Evolutionary conservation across 1,140 invertebrate species (phyloP), one percentile per base, ranked within the genome.

Genomic region (Apis florea): DNA sequence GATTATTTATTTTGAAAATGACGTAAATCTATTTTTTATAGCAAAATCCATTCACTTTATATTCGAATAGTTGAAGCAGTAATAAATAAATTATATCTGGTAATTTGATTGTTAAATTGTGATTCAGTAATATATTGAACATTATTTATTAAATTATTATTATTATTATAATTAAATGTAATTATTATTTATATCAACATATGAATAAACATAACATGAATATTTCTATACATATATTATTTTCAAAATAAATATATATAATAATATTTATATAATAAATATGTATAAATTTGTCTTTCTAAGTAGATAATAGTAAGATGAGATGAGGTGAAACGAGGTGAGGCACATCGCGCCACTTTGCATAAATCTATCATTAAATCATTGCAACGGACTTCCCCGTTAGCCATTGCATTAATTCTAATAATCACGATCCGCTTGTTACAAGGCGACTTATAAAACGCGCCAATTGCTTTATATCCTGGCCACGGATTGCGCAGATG

Each of bases 351-450:
- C 19, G 24, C 26, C 53, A 53, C 66, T 73, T 84, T 72, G 72
- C 74, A 82, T 86, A 79, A 88, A 86, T 78, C 85, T 78, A 63
- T 84, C 79, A 83, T 86, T 86, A 86, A 80, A 86, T 86, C 82
- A 84, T 75, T 76, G 83, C 75, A 73, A 84, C 82, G 73, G 78
- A 85, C 67, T 87, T 83, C 74, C 79, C 73, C 69, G 63, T 68
- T 75, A 75, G 64, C 12, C 78, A 8, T n/a, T 49, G 4, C 17
- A 9, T 40, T 67, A 63, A n/a, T 54, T 76, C 72, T 76, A 75
- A 81, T 68, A 51, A 67, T 64, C 24, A 21, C 56, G 64, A n/a
- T 47, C n/a, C 47, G 61, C 26, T 17, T 19, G 40, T 15, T 61
- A 59, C 58, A 24, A 58, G 31, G 64, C 64, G 64, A 82, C 64